These are phyloP conservation scores for Sialia sialis DNA, from an alignment of 2,113 vertebrate genomes.

Conservation along the genomic window DNA sequence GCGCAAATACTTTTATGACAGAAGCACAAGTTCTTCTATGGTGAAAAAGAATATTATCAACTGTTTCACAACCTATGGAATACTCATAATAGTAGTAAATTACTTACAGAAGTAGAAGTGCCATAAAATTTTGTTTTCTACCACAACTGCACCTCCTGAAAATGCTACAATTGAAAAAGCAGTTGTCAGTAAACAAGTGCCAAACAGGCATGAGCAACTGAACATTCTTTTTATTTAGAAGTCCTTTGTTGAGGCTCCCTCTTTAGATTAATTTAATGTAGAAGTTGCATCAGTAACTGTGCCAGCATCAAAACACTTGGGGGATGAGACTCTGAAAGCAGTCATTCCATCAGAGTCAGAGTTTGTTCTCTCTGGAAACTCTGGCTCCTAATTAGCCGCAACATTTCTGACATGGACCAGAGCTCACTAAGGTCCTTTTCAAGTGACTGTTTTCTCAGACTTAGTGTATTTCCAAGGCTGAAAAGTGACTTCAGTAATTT, in stretches of 20 bases:
- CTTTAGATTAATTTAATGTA: conserved; percentile 56
- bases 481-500: too few relatives aligned
- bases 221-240: background rate
- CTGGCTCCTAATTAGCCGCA: conserved; percentile 41
- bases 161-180: background rate
- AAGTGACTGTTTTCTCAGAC: conserved; percentile 1
- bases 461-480: background rate
- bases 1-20: background rate
- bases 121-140: background rate
- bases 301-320: conserved; percentile 28
- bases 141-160: background rate
- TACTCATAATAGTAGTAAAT: background rate
- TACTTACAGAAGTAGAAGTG: background rate
- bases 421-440: background rate
- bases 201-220: background rate
- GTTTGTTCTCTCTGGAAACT: conserved; percentile 1
- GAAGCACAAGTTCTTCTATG: background rate
- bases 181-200: background rate
- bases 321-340: background rate
- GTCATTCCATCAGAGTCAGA: background rate
- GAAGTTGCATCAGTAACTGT: conserved; percentile 40
- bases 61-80: background rate
- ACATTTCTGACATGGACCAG: background rate
- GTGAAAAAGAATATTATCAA: background rate
- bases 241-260: background rate